A percentile compares a stretch with the other conserved stretches of the same genome.
These are phyloP conservation scores for Drosophila aff. DNA, from an alignment of 1,140 invertebrate species.

Conservation along the genomic window DNA sequence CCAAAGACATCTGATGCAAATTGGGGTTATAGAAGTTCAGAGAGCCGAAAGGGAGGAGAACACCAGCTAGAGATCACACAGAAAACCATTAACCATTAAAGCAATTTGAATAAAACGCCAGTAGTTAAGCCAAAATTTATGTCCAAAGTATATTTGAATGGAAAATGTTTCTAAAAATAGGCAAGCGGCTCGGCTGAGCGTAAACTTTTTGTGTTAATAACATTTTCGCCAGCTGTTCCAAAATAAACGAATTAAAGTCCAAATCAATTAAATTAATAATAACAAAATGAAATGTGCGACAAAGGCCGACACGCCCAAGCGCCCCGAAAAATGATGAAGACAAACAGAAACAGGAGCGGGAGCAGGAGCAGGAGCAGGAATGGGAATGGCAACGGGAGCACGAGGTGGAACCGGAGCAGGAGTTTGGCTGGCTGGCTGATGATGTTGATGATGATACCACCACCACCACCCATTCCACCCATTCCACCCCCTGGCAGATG, in stretches of 20 bases:
- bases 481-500: slow-evolving; percentile 30
- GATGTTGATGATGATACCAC: slow-evolving; percentile 23
- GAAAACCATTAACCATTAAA: slow-evolving; percentile 30
- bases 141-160: slow-evolving; percentile 31
- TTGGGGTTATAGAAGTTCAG: slow-evolving; percentile 42
- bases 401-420: slow-evolving; percentile 16
- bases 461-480: not conserved
- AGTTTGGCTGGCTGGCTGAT: slow-evolving; percentile 5
- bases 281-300: slow-evolving; percentile 55
- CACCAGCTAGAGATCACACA: slow-evolving; percentile 19
- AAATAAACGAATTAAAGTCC: slow-evolving; percentile 64
- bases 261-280: slow-evolving; percentile 82
- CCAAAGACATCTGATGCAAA: slow-evolving; percentile 42
- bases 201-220: slow-evolving; percentile 63
- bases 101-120: slow-evolving; percentile 38
- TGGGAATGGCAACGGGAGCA: not conserved
- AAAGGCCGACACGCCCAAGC: slow-evolving; percentile 35
- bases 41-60: slow-evolving; percentile 19
- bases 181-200: slow-evolving; percentile 35
- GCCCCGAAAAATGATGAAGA: slow-evolving; percentile 43
- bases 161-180: slow-evolving; percentile 67
- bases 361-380: slow-evolving; percentile 6
- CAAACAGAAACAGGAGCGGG: slow-evolving; percentile 21
- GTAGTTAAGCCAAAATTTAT: slow-evolving; percentile 50
- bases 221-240: slow-evolving; percentile 66